Base-by-base conservation (phyloP, 2,113 vertebrate species). In the Eonycteris spelaea region DNA sequence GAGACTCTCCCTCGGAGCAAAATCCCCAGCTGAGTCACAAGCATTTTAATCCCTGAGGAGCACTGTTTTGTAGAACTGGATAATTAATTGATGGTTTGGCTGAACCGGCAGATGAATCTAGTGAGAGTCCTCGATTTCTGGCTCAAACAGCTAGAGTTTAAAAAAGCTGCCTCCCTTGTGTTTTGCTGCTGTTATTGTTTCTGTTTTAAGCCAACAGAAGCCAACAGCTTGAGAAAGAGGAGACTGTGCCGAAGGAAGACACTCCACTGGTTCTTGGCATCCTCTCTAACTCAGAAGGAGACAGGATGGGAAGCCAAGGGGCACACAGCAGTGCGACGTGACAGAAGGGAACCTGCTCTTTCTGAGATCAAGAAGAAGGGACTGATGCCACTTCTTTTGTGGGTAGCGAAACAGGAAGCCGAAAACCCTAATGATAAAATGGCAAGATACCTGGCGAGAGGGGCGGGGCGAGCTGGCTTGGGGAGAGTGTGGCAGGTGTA, bases 371-470 rank as follows among this genome's bases (percentile, higher is more conserved):
- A 33, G 14, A 10, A 91, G n/a, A 33, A 83, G 30, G 59, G 33
- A 9, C 0, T 4, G 19, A 3, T 33, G 35, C 3, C 12, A 7
- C 7, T 45, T n/a, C 30, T 16, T 15, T 7, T 30, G 18, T 38
- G 53, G 68, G 19, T 35, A 7, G 19, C 8, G 0, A 11, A 24
- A 11, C 38, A n/a, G 38, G 59, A 75, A 53, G 22, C 22, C 19
- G 26, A 61, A 61, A 55, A 79, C 38, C 3, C 22, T 74, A 38
- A 13, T 0, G 13, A 86, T 9, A 33, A 61, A 67, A 67, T 3
- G 26, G 33, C 33, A 45, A 51, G 61, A 21, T 5, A 26, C 21
- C 14, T 67, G 15, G 5, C 43, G 26, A 73, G 28, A 65, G 5
- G 16, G 13, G 11, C 0, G 2, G 45, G 18, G 9, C 22, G 71